Base-by-base conservation (phyloP, 2,888 invertebrate genomes). In the Xanthorhoe spadicearia region DNA sequence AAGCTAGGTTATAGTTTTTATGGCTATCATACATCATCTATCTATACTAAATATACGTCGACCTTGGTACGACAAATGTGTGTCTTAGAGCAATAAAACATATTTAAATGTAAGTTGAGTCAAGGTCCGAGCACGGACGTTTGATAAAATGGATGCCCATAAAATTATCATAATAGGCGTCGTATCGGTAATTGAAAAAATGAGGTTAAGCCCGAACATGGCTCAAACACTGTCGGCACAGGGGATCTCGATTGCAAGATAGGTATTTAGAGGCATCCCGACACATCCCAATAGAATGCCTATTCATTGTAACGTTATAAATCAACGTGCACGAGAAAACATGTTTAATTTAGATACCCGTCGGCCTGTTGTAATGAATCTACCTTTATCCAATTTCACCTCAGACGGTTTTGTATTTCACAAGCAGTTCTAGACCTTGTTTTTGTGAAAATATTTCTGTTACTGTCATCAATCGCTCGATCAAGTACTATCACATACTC, bases 261-360 rank as follows among this genome's bases (percentile, higher is more conserved):
- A 82, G 82, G 80, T 80, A 82, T 83, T 83, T 81, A 83, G 77
- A 77, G 73, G 73, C 72, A 62, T 79, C 72, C 76, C 72, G 66
- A 82, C 79, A 79, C 70, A 77, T 82, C 80, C 81, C 84, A 72
- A 73, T 74, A 72, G 84, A 79, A 74, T 78, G 77, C 80, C 81
- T 83, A 82, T 84, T 84, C 84, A 84, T 83, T 83, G 83, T 80
- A 74, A 76, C 70, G 77, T 82, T 77, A 85, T 87, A 87, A 86
- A 86, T 87, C 86, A 85, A 72, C 69, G 70, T 70, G 68, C 66
- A 68, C 63, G 61, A 69, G 69, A 74, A 68, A 74, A 82, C 81
- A 77, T 76, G 80, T 83, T 83, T 83, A 83, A 84, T 81, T 80
- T 77, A 73, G 73, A 71, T 70, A 71, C 61, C 67, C 50, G 38